phyloP scores from a whole-genome alignment of 2,113 vertebrate genomes.

The Saiga tatarica region DNA sequence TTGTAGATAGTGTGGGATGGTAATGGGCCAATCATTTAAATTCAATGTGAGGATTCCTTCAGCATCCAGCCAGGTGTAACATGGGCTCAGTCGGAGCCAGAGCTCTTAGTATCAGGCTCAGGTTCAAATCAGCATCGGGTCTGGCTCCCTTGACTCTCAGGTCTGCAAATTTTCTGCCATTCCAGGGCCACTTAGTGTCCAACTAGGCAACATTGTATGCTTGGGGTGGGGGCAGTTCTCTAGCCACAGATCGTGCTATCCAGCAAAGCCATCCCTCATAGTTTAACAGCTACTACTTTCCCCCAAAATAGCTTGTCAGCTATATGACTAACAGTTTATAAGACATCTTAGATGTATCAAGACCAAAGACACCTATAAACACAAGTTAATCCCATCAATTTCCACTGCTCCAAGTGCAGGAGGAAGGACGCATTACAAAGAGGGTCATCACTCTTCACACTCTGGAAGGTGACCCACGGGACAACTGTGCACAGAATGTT shows the following conservation, averaged over 20 bases:
- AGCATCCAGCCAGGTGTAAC: accelerated
- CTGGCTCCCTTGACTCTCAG: not conserved
- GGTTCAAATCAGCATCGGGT: accelerated
- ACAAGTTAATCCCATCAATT: not conserved
- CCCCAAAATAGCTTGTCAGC: not conserved
- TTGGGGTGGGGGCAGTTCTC: not conserved
- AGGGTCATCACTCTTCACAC: not conserved
- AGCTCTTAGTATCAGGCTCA: not conserved
- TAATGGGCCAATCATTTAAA: not conserved
- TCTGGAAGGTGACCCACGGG: not conserved
- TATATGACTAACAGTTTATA: not conserved
- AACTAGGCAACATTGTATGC: not conserved
- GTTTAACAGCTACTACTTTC: not conserved
- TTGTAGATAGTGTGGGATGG: too few relatives aligned
- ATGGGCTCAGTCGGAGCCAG: accelerated
- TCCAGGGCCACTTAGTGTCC: not conserved
- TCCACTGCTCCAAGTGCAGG: accelerated
- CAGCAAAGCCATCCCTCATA: not conserved
- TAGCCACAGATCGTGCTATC: not conserved
- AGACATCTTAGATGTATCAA: not conserved
- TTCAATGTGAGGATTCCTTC: accelerated
- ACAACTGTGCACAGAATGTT: not conserved
- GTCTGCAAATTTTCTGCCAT: too few relatives aligned
- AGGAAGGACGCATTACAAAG: not conserved
- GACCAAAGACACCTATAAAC: not conserved